These are phyloP conservation scores for Exephanes ischioxanthus DNA, from an alignment of 2,888 invertebrate genomes.

Conservation along the genomic window DNA sequence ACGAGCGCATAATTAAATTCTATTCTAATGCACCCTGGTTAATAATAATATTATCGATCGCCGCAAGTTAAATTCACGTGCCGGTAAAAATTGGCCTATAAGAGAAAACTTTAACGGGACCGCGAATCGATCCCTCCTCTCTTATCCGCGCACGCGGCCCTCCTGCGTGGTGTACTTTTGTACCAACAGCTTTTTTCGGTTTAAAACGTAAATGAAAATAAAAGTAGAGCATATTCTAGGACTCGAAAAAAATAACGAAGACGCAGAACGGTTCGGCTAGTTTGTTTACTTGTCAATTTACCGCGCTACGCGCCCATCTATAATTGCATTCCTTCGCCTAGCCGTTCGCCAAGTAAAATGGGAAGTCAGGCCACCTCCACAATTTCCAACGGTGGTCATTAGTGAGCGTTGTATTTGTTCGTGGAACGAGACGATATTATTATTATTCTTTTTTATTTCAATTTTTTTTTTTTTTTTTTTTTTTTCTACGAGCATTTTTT, in stretches of 20 bases:
- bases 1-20: constrained; percentile 11
- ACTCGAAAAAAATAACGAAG: background rate
- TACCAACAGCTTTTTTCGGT: background rate
- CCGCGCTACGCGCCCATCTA: background rate
- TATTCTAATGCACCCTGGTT: background rate
- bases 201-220: background rate
- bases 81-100: background rate
- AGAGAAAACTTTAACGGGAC: constrained; percentile 16
- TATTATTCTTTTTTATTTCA: background rate
- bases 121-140: constrained; percentile 11
- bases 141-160: background rate
- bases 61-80: constrained; percentile 12
- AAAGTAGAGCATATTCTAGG: background rate
- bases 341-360: background rate
- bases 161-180: background rate
- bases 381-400: constrained; percentile 9
- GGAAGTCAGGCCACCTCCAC: no score
- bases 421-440: constrained; percentile 8
- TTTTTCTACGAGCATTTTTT: background rate
- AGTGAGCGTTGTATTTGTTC: constrained; percentile 27
- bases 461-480: background rate
- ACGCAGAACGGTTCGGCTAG: background rate
- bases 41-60: constrained; percentile 13
- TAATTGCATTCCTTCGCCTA: background rate
- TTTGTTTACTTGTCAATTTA: background rate